phyloP scores from a whole-genome alignment of 2,888 invertebrate species.

The Magallana nippona region DNA sequence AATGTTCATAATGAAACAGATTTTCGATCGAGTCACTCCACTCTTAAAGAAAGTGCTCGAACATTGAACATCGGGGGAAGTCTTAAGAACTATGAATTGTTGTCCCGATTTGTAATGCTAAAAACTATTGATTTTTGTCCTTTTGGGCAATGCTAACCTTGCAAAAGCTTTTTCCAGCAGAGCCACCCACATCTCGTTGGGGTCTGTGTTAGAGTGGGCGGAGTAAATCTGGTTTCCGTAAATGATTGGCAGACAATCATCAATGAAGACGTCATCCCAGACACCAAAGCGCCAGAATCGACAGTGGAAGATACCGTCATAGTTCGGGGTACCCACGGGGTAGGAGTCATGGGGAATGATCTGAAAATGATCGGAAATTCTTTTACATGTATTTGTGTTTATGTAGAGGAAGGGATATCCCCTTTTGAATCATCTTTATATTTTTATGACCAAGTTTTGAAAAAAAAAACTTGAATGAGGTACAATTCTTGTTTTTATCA shows the following conservation, averaged over 20 bases:
- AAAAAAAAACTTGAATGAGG: too few relatives aligned
- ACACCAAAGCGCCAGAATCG: conserved; percentile 74
- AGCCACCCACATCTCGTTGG: conserved; percentile 75
- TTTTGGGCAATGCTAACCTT: conserved; percentile 58
- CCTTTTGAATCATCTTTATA: too few relatives aligned
- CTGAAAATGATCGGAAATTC: conserved; percentile 52
- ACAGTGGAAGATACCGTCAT: conserved; percentile 71
- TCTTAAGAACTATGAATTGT: too few relatives aligned
- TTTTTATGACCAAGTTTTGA: too few relatives aligned
- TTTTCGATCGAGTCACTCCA: too few relatives aligned
- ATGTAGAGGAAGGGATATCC: too few relatives aligned
- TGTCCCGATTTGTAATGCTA: too few relatives aligned
- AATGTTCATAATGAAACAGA: too few relatives aligned
- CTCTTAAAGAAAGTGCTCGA: too few relatives aligned
- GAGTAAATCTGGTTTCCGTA: conserved; percentile 67
- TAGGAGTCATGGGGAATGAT: conserved; percentile 72
- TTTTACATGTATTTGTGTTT: not conserved
- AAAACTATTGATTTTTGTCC: too few relatives aligned
- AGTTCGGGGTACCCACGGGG: conserved; percentile 57
- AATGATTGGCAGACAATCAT: conserved; percentile 73
- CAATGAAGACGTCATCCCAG: conserved; percentile 74
- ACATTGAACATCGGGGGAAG: too few relatives aligned
- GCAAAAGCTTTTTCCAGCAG: conserved; percentile 77
- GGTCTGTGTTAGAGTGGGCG: conserved; percentile 70
- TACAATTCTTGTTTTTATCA: too few relatives aligned